phyloP scores from a whole-genome alignment of 2,797 vertebrate genomes.

The Rhinogobio ventralis region DNA sequence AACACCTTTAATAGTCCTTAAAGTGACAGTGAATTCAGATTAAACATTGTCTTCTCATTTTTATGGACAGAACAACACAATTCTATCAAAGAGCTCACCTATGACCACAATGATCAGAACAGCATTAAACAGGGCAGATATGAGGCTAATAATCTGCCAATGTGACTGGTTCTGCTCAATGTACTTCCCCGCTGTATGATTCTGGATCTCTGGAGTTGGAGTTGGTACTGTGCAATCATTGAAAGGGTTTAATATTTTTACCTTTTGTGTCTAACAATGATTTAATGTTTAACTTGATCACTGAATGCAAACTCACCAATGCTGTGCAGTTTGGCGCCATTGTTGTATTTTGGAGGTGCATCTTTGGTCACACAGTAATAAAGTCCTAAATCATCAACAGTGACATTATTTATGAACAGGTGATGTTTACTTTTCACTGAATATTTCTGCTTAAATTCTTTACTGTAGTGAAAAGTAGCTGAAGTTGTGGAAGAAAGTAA shows the following conservation, averaged over 20 bases:
- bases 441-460: background rate
- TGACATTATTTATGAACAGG: background rate
- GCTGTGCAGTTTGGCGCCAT: background rate
- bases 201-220: background rate
- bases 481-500: background rate
- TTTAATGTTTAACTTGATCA: background rate
- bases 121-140: background rate
- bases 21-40: background rate
- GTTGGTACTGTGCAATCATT: no score
- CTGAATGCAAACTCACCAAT: background rate
- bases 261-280: no score
- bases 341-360: fast-evolving
- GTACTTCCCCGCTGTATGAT: background rate
- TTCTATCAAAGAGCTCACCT: background rate
- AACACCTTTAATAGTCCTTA: background rate
- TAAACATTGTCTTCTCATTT: background rate
- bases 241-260: no score
- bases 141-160: background rate
- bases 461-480: background rate
- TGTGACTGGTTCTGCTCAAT: background rate
- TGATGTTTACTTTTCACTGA: background rate
- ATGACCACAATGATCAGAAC: background rate
- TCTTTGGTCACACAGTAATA: background rate
- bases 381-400: background rate
- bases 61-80: background rate